Percentiles rank a stretch among this genome's conserved stretches.
phyloP scores from a whole-genome alignment of 2,797 vertebrate species.

The Acanthiza pusilla region DNA sequence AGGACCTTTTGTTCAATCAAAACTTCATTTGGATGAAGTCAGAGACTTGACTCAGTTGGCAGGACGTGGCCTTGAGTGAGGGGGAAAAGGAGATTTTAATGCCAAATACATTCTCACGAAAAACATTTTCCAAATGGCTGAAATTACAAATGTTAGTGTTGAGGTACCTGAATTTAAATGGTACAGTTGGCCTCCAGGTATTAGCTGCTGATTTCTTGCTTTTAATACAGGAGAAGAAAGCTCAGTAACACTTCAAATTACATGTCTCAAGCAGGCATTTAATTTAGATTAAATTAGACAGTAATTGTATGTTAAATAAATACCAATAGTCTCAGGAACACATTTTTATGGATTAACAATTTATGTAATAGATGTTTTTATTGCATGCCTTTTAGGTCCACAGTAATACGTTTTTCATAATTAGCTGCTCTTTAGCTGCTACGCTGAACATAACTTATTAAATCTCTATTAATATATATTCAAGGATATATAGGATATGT shows the following conservation, averaged over 20 bases:
- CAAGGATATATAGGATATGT: neutral
- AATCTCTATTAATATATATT: neutral
- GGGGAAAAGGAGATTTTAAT: conserved; percentile 10
- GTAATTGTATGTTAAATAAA: conserved; percentile 76
- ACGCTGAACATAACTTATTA: conserved; percentile 46
- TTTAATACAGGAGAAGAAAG: conserved; percentile 54
- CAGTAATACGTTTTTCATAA: conserved; percentile 60
- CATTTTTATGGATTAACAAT: conserved; percentile 70
- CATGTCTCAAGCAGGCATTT: conserved; percentile 62
- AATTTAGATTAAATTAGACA: conserved; percentile 77
- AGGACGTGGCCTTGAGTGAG: conserved; percentile 16
- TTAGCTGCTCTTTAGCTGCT: conserved; percentile 66
- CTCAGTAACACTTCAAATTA: conserved; percentile 66
- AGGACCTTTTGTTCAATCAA: conserved; percentile 2
- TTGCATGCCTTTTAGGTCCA: conserved; percentile 59
- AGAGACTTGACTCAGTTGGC: conserved; percentile 12
- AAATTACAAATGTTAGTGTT: conserved; percentile 55
- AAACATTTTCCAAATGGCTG: conserved; percentile 53
- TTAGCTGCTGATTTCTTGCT: conserved; percentile 67
- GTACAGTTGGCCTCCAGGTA: conserved; percentile 57
- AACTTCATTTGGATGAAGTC: conserved; percentile 31
- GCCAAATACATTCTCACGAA: conserved; percentile 57
- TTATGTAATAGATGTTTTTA: conserved; percentile 68
- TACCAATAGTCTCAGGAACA: conserved; percentile 56
- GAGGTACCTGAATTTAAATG: conserved; percentile 69